Conservation (phyloP, 2,797 vertebrate genomes). For the Pantherophis alleghaniensis region DNA sequence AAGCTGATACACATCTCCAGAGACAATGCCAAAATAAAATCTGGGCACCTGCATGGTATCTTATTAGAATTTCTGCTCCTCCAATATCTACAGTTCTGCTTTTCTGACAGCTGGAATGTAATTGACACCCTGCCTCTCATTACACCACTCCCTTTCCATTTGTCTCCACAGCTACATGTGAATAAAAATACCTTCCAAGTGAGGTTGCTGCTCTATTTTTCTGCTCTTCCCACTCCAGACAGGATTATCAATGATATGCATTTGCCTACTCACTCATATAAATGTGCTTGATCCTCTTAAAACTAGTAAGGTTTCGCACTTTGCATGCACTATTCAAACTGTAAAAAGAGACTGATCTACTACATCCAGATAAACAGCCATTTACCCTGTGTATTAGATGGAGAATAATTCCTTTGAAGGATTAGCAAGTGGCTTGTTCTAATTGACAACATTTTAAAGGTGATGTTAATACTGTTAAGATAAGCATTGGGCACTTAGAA, state of each 20-base stretch:
- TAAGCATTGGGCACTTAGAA: neutral
- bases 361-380: conserved; percentile 61
- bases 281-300: conserved; percentile 25
- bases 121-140: conserved; percentile 60
- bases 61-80: conserved; percentile 61
- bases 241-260: conserved; percentile 18
- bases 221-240: conserved; percentile 16
- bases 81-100: conserved; percentile 57
- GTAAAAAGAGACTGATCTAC: conserved; percentile 52
- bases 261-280: conserved; percentile 25
- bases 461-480: neutral
- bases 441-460: conserved; percentile 7
- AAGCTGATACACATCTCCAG: conserved; percentile 33
- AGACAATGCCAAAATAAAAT: conserved; percentile 46
- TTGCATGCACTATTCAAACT: conserved; percentile 48
- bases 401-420: conserved; percentile 54
- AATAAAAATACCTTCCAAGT: conserved; percentile 21
- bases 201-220: conserved; percentile 22
- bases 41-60: conserved; percentile 46
- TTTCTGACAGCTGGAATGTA: conserved; percentile 66
- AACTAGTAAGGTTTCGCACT: conserved; percentile 58
- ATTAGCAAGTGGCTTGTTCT: conserved; percentile 57
- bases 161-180: conserved; percentile 11
- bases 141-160: conserved; percentile 21
- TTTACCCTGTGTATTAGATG: conserved; percentile 47